Conservation (phyloP, 2,797 vertebrate genomes). For the Sylvia borin region DNA sequence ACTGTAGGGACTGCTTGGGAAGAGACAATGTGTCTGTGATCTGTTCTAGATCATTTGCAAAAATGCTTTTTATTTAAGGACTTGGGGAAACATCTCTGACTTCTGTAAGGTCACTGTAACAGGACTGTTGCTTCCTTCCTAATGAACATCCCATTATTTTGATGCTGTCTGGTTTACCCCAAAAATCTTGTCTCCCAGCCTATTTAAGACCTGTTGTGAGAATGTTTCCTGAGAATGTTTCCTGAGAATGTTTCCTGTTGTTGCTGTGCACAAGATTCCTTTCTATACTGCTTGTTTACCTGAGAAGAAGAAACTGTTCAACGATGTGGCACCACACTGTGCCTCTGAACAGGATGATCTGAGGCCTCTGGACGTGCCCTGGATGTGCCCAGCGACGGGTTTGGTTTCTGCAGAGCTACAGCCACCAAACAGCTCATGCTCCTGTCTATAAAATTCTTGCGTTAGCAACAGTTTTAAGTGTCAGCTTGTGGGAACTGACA, state of each 20-base stretch:
- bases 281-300: background rate
- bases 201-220: background rate
- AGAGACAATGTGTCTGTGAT: background rate
- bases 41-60: background rate
- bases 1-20: background rate
- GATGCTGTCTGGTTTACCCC: background rate
- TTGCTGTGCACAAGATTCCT: background rate
- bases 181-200: background rate
- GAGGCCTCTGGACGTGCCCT: background rate
- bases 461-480: background rate
- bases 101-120: background rate
- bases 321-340: background rate
- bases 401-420: background rate
- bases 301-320: background rate
- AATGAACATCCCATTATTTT: background rate
- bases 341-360: background rate
- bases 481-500: background rate
- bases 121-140: background rate
- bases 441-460: background rate
- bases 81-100: background rate
- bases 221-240: background rate
- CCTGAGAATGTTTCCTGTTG: background rate
- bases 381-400: background rate
- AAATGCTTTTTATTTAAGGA: background rate
- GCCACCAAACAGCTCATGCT: background rate